Percentiles rank a stretch among this genome's conserved stretches.
phyloP scores from a whole-genome alignment of 2,113 vertebrate species.

The Mohoua ochrocephala region DNA sequence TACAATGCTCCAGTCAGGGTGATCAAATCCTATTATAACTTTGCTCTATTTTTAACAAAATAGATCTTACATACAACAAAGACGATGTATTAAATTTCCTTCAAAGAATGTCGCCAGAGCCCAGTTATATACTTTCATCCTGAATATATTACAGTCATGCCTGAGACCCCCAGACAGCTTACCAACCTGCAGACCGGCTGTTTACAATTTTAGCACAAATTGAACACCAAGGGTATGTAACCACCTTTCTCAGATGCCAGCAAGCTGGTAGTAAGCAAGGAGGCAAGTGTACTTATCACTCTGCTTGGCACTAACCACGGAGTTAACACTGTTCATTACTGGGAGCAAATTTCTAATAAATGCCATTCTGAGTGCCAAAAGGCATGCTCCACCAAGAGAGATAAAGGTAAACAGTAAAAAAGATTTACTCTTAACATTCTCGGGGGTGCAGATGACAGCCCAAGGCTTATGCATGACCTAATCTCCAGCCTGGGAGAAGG shows the following conservation, averaged over 20 bases:
- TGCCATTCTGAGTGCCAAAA: neutral
- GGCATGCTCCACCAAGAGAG: neutral
- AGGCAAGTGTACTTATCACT: neutral
- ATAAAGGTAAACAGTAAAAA: neutral
- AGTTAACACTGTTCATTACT: neutral
- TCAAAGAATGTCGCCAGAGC: neutral
- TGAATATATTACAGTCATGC: neutral
- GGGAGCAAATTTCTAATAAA: neutral
- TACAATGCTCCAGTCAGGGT: neutral
- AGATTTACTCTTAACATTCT: neutral
- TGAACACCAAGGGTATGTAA: neutral
- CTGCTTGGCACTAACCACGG: neutral
- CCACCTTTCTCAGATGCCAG: neutral
- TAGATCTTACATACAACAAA: slow-evolving; percentile 18
- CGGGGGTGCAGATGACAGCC: neutral
- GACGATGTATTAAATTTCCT: neutral
- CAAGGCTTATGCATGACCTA: neutral
- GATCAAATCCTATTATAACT: slow-evolving; percentile 46
- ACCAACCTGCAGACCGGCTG: neutral
- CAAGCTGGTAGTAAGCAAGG: neutral
- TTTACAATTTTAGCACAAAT: neutral
- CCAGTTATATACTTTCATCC: neutral
- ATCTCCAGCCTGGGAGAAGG: neutral
- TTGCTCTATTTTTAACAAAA: slow-evolving; percentile 41
- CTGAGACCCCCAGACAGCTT: neutral